These are phyloP conservation scores for Apteryx owenii DNA, from an alignment of 2,113 vertebrate species.

Conservation along the genomic window DNA sequence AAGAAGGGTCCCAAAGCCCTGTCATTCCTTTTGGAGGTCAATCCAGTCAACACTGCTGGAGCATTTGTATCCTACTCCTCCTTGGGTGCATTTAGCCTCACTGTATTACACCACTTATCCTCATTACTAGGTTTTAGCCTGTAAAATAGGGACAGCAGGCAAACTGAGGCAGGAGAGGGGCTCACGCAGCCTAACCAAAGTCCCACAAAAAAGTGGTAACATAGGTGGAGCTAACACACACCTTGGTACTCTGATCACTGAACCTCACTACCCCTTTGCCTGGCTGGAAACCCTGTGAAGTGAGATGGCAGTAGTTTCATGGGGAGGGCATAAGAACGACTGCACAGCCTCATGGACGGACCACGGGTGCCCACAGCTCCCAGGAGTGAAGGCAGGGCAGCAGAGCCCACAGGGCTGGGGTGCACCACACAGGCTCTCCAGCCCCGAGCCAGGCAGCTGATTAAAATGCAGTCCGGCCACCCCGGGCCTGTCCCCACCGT, in stretches of 20 bases:
- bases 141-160: accelerated
- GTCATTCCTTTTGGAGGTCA: neutral
- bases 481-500: slow-evolving; percentile 61
- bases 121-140: neutral
- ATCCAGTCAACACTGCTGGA: neutral
- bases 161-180: neutral
- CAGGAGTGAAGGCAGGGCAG: neutral
- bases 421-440: neutral
- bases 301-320: accelerated
- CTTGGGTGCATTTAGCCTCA: neutral
- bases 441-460: slow-evolving; percentile 63
- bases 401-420: neutral
- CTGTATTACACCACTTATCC: neutral
- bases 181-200: neutral
- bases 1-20: neutral
- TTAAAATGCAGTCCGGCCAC: slow-evolving; percentile 63
- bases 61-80: neutral
- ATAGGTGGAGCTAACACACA: neutral
- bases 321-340: accelerated
- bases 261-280: neutral
- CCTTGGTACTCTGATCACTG: neutral
- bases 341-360: neutral
- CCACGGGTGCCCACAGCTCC: neutral
- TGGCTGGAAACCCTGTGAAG: neutral
- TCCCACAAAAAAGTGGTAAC: no score